Evolutionary conservation across 2,888 invertebrate genomes (phyloP).

Genomic region (Drosophila parthenogenetica): DNA sequence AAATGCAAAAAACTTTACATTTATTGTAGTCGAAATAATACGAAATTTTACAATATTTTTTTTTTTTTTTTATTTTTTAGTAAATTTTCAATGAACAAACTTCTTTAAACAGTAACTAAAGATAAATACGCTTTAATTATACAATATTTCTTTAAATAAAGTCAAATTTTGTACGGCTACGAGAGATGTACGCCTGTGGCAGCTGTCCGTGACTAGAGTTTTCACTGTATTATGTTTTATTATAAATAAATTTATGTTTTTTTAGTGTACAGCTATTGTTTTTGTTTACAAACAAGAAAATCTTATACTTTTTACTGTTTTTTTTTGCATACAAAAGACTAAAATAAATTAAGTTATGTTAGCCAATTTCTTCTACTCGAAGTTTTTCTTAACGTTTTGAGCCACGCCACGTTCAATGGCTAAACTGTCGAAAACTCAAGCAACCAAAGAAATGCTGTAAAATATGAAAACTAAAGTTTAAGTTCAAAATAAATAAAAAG

Average conservation of each 20-base stretch:
- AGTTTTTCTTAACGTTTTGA: not conserved
- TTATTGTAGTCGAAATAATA: too few relatives aligned
- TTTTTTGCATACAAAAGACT: not conserved
- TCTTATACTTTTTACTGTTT: not conserved
- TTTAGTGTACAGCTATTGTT: not conserved
- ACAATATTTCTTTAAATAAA: not conserved
- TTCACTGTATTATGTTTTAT: not conserved
- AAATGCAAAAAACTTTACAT: too few relatives aligned
- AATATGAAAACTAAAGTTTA: slow-evolving; percentile 15
- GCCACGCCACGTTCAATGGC: not conserved
- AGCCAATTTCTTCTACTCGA: not conserved
- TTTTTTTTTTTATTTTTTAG: too few relatives aligned
- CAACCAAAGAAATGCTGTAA: slow-evolving; percentile 29
- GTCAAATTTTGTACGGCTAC: too few relatives aligned
- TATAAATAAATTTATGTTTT: not conserved
- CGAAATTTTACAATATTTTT: too few relatives aligned
- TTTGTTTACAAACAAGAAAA: not conserved
- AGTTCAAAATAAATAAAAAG: slow-evolving; percentile 3
- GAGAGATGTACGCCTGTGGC: too few relatives aligned
- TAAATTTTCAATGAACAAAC: too few relatives aligned
- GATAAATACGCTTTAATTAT: too few relatives aligned
- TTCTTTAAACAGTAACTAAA: too few relatives aligned
- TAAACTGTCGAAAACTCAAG: slow-evolving; percentile 24
- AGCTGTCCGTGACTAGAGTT: too few relatives aligned
- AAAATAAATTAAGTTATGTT: not conserved